Evolutionary conservation across 2,113 vertebrate genomes (phyloP).

Genomic region (Ancistrus triradiatus): DNA sequence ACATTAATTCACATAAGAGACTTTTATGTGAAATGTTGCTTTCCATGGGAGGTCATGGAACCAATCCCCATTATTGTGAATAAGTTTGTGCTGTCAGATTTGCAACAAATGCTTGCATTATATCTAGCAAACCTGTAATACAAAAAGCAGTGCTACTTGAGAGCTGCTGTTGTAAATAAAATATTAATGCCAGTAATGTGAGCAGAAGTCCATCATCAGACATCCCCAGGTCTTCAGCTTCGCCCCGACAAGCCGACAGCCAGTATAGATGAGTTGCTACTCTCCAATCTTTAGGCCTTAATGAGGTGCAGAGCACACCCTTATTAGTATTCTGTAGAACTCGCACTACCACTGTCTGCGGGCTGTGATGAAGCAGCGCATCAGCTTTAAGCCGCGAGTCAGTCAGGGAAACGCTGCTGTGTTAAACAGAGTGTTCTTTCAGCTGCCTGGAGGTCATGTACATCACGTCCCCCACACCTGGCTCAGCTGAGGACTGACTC

Average conservation of each 20-base stretch:
- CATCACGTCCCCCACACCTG: neutral
- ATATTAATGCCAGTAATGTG: slow-evolving; percentile 16
- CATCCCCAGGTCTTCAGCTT: slow-evolving; percentile 8
- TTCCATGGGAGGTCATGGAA: no score
- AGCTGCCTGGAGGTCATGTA: slow-evolving; percentile 14
- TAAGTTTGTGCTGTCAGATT: no score
- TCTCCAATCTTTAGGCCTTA: slow-evolving; percentile 31
- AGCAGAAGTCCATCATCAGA: slow-evolving; percentile 11
- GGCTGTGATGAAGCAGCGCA: slow-evolving; percentile 32
- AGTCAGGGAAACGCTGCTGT: neutral
- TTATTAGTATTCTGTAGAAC: slow-evolving; percentile 39
- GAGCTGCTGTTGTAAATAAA: neutral
- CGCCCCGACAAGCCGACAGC: slow-evolving; percentile 6
- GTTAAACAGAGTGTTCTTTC: slow-evolving; percentile 15
- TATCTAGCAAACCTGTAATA: neutral
- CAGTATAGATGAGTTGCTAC: slow-evolving; percentile 14
- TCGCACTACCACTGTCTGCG: slow-evolving; percentile 18
- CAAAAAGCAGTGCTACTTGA: neutral
- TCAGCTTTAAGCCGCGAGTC: slow-evolving; percentile 10
- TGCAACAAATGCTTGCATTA: no score
- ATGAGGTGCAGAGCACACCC: slow-evolving; percentile 39
- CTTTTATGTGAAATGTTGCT: no score
- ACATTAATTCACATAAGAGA: no score
- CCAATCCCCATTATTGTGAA: no score
- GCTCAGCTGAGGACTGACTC: neutral